Conservation (phyloP, 2,888 invertebrate species). For the Clistopyga incitator region DNA sequence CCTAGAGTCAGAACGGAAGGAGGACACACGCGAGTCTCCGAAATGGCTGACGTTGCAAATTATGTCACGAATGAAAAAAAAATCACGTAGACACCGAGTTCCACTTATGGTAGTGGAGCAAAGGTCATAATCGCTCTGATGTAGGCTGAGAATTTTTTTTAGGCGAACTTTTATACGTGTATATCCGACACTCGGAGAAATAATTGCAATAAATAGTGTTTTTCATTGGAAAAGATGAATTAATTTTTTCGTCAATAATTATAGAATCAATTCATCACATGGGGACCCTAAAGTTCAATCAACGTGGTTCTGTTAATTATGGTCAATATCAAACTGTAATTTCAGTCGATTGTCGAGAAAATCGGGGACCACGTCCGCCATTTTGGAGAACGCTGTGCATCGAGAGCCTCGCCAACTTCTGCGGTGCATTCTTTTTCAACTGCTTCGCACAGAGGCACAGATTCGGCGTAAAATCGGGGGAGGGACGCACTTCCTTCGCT, state of each 20-base stretch:
- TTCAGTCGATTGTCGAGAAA: not conserved
- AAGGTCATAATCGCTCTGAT: not conserved
- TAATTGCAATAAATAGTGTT: no score
- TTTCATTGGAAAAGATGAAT: no score
- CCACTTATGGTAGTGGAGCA: slow-evolving; percentile 4
- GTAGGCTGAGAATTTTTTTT: not conserved
- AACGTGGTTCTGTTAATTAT: not conserved
- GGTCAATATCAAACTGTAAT: not conserved
- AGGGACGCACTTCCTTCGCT: not conserved
- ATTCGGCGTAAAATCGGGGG: not conserved
- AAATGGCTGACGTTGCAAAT: slow-evolving; percentile 48
- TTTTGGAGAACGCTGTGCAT: slow-evolving; percentile 49
- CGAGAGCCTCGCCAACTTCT: not conserved
- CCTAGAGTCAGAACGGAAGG: slow-evolving; percentile 13
- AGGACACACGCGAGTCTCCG: slow-evolving; percentile 20
- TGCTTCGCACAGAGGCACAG: not conserved
- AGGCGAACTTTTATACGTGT: not conserved
- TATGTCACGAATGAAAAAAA: slow-evolving; percentile 40
- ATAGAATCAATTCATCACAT: no score
- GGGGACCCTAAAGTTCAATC: no score
- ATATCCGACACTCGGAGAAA: not conserved
- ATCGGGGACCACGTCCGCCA: slow-evolving; percentile 23
- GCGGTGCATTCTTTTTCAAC: not conserved
- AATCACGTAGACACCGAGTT: slow-evolving; percentile 22
- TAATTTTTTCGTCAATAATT: no score